Percentiles rank a stretch among this genome's conserved stretches.
phyloP scores from a whole-genome alignment of 2,113 vertebrate genomes.

The Ahaetulla prasina region DNA sequence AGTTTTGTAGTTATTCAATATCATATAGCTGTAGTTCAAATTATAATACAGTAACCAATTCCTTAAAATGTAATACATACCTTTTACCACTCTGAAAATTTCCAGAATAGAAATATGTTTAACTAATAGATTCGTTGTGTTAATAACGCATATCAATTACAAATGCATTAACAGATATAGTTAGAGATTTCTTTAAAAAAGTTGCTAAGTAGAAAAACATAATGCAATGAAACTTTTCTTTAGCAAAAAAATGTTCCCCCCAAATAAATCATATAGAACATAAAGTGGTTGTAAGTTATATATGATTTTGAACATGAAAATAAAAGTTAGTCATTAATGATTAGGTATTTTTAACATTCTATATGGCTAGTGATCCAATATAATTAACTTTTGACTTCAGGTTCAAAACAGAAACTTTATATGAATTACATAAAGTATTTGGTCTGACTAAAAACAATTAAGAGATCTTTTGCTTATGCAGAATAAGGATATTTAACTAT shows the following conservation, averaged over 20 bases:
- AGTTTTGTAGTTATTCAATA: slow-evolving; percentile 42
- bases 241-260: neutral
- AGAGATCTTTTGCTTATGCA: slow-evolving; percentile 1
- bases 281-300: slow-evolving; percentile 17
- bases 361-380: neutral
- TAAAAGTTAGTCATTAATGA: slow-evolving; percentile 14
- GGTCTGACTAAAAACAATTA: neutral
- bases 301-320: slow-evolving; percentile 1
- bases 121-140: slow-evolving; percentile 22
- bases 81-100: slow-evolving; percentile 37
- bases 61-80: neutral
- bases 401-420: slow-evolving; percentile 19
- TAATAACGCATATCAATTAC: slow-evolving; percentile 13
- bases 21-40: slow-evolving; percentile 24
- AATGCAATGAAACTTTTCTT: neutral
- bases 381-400: neutral
- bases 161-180: slow-evolving; percentile 20
- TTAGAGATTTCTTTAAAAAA: slow-evolving; percentile 5
- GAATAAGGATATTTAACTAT: neutral
- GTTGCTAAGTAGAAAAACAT: slow-evolving; percentile 19
- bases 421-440: slow-evolving; percentile 35
- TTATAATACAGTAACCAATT: slow-evolving; percentile 33
- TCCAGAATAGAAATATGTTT: slow-evolving; percentile 18
- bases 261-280: slow-evolving; percentile 1
- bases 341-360: slow-evolving; percentile 15